Percentiles rank a stretch among this genome's conserved stretches.
phyloP scores from a whole-genome alignment of 2,888 invertebrate genomes.

The Kryphioiulus occultus region DNA sequence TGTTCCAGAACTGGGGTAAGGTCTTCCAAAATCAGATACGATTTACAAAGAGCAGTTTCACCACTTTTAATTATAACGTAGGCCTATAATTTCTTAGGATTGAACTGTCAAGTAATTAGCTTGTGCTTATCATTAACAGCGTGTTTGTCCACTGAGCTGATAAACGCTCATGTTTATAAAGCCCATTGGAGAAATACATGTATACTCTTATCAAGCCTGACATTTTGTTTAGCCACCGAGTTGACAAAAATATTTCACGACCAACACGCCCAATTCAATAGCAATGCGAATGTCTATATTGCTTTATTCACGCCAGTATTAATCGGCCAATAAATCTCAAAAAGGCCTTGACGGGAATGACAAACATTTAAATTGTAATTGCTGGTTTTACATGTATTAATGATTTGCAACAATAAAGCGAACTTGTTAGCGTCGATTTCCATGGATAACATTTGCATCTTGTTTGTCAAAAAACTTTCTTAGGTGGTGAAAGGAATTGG shows the following conservation, averaged over 20 bases:
- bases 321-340: neutral
- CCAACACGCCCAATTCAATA: neutral
- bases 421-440: neutral
- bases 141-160: neutral
- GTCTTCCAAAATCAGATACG: neutral
- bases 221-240: neutral
- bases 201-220: neutral
- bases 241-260: neutral
- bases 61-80: neutral
- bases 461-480: neutral
- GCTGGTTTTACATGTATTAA: neutral
- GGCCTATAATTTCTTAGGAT: neutral
- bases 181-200: neutral
- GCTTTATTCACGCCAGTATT: neutral
- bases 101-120: neutral
- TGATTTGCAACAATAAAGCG: slow-evolving; percentile 1
- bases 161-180: neutral
- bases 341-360: neutral
- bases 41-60: neutral
- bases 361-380: slow-evolving; percentile 15
- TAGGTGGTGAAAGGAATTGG: neutral
- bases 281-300: neutral
- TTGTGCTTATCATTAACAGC: neutral
- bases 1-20: neutral
- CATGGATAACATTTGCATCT: neutral